A percentile compares a stretch with the other conserved stretches of the same genome.
Evolutionary conservation across 1,140 invertebrate species (phyloP).

Genomic region (Drosophila lacteicornis): DNA sequence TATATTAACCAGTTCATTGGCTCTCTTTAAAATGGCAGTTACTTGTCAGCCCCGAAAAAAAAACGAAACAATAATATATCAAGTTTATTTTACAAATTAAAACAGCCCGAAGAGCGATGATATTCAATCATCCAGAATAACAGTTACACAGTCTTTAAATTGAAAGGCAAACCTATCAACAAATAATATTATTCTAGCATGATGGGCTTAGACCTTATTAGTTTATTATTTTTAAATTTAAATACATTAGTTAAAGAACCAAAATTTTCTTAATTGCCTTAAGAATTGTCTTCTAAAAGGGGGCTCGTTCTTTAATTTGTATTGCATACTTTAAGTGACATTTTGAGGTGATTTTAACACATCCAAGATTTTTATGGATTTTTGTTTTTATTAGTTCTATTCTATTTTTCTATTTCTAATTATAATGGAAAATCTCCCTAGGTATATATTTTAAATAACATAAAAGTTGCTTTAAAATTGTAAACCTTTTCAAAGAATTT

Average conservation of each 20-base stretch:
- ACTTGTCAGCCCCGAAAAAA: background rate
- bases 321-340: background rate
- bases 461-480: no score
- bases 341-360: background rate
- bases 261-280: background rate
- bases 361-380: background rate
- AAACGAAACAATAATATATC: background rate
- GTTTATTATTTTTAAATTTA: background rate
- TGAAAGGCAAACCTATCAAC: background rate
- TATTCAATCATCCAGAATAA: slow-evolving; percentile 22
- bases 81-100: slow-evolving; percentile 18
- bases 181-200: background rate
- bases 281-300: no score
- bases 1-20: slow-evolving; percentile 34
- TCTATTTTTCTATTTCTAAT: no score
- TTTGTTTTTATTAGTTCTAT: no score
- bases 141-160: slow-evolving; percentile 3
- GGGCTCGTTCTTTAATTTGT: background rate
- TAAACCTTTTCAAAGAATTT: background rate
- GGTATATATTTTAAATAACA: no score
- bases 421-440: no score
- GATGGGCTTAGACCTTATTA: background rate
- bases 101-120: slow-evolving; percentile 10
- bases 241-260: background rate
- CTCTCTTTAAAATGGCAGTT: slow-evolving; percentile 5